phyloP scores from a whole-genome alignment of 2,797 vertebrate genomes.

The Notoglanidium macrostoma region DNA sequence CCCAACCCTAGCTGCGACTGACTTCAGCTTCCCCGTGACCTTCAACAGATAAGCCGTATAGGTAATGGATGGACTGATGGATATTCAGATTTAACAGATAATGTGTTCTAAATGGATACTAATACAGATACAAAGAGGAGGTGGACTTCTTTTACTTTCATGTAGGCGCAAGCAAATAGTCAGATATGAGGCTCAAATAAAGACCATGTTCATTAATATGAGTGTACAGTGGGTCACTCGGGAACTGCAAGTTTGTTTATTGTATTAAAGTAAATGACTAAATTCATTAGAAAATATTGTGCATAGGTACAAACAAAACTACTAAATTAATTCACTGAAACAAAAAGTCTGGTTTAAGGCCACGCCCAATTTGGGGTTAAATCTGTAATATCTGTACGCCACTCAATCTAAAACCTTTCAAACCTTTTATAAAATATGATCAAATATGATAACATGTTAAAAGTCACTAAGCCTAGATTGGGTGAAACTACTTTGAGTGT shows the following conservation, averaged over 20 bases:
- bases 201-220: background rate
- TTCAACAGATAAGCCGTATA: too few species aligned
- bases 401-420: background rate
- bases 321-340: background rate
- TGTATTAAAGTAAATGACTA: background rate
- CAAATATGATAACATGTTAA: background rate
- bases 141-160: background rate
- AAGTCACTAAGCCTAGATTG: background rate
- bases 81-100: background rate
- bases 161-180: background rate
- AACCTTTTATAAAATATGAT: background rate
- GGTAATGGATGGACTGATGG: too few species aligned
- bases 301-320: background rate
- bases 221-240: background rate
- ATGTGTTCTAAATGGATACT: background rate
- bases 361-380: background rate
- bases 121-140: background rate
- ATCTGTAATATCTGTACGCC: background rate
- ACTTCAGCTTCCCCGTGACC: too few species aligned
- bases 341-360: background rate
- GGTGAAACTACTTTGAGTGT: background rate
- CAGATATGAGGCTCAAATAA: background rate
- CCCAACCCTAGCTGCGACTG: too few species aligned
- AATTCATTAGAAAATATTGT: background rate
- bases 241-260: background rate